Percentiles rank a stretch among this genome's conserved stretches.
phyloP scores from a whole-genome alignment of 2,888 invertebrate genomes.

The Plagodis dolabraria region DNA sequence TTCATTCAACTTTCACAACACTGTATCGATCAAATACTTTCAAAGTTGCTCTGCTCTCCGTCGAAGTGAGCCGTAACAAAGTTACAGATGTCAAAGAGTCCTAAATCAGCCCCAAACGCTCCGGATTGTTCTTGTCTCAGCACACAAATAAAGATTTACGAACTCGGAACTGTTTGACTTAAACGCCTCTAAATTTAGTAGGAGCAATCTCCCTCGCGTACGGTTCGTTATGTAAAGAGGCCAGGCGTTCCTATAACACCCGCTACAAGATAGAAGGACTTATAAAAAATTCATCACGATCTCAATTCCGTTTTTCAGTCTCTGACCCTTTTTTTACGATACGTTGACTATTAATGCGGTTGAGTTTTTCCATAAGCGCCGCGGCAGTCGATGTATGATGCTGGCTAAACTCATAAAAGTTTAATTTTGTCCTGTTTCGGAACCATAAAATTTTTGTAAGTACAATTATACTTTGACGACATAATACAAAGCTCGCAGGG shows the following conservation, averaged over 20 bases:
- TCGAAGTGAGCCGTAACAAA: constrained; percentile 21
- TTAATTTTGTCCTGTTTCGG: constrained; percentile 51
- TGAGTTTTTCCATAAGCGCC: constrained; percentile 55
- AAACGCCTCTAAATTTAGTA: constrained; percentile 69
- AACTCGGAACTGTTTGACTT: constrained; percentile 58
- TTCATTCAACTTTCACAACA: too few relatives aligned
- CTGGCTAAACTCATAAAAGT: constrained; percentile 45
- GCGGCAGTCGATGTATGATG: constrained; percentile 31
- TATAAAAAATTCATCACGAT: constrained; percentile 72
- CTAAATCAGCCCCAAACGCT: constrained; percentile 37
- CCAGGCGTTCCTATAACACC: constrained; percentile 56
- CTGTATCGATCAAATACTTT: constrained; percentile 7
- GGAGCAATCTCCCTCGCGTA: constrained; percentile 57
- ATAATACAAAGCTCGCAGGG: too few relatives aligned
- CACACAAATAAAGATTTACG: constrained; percentile 67
- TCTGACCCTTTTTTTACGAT: constrained; percentile 59
- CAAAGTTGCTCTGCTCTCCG: constrained; percentile 2
- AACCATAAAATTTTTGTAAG: constrained; percentile 8
- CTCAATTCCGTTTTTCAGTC: constrained; percentile 65
- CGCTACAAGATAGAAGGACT: constrained; percentile 60
- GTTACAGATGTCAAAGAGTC: constrained; percentile 32
- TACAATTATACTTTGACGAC: too few relatives aligned
- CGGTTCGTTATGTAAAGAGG: constrained; percentile 62
- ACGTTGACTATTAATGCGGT: constrained; percentile 51
- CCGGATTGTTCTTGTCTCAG: constrained; percentile 50